phyloP scores from a whole-genome alignment of 2,888 invertebrate genomes.

The Nephrotoma appendiculata region DNA sequence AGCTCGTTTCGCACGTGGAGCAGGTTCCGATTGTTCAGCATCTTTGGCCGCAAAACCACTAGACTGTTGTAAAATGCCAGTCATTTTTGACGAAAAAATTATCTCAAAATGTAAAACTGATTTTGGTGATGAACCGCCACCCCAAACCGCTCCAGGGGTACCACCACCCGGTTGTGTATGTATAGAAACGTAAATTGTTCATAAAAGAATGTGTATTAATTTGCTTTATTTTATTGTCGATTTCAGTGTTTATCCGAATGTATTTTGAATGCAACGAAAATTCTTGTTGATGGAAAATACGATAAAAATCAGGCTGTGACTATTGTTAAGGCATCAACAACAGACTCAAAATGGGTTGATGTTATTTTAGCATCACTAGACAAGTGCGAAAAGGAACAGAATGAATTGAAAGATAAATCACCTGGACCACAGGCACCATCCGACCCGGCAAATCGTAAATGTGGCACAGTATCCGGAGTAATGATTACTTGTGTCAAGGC shows the following conservation, averaged over 20 bases:
- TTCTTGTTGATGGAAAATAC: not conserved
- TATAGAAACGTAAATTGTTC: not conserved
- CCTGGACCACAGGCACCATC: not conserved
- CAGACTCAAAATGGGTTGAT: not conserved
- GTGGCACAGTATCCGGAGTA: not conserved
- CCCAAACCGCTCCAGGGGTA: not conserved
- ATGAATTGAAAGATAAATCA: not conserved
- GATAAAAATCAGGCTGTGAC: not conserved
- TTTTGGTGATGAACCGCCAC: not conserved
- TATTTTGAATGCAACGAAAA: not conserved
- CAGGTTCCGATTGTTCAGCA: not conserved
- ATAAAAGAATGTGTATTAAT: not conserved
- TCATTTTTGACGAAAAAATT: not conserved
- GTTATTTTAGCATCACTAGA: not conserved
- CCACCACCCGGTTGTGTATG: not conserved
- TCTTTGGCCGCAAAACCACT: not conserved
- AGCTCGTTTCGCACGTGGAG: not conserved
- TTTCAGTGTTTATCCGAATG: not conserved
- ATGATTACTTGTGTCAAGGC: not conserved
- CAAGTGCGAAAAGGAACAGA: not conserved
- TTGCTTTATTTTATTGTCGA: not conserved
- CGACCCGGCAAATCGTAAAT: not conserved
- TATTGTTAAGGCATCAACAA: not conserved
- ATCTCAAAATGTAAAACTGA: not conserved
- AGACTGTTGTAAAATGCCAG: not conserved